Evolutionary conservation across 2,113 vertebrate genomes (phyloP).

Genomic region (Psilopsiagon aurifrons): DNA sequence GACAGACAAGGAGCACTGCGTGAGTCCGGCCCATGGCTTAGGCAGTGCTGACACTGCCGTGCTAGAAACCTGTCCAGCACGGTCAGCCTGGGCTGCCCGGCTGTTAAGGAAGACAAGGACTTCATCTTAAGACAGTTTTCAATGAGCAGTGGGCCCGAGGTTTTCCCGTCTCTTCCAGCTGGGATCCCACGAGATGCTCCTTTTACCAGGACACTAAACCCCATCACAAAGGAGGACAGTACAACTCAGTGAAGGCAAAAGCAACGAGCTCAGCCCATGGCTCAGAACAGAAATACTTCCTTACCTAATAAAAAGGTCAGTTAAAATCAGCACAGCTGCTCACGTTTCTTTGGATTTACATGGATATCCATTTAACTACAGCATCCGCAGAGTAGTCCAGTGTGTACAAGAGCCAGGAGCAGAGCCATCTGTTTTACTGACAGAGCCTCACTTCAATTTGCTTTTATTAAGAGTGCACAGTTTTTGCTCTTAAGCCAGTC

Average conservation of each 20-base stretch:
- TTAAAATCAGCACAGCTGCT: neutral
- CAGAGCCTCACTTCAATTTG: neutral
- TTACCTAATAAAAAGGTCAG: neutral
- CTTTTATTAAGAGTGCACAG: neutral
- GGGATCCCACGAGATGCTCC: neutral
- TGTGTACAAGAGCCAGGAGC: fast-evolving
- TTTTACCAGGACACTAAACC: neutral
- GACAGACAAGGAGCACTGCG: neutral
- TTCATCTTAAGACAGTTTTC: neutral
- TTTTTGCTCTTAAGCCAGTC: neutral
- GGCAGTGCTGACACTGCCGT: neutral
- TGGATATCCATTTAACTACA: neutral
- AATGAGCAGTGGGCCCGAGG: neutral
- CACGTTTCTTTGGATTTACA: neutral
- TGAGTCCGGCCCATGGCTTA: neutral
- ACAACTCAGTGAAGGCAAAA: neutral
- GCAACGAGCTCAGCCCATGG: neutral
- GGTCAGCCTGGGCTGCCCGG: neutral
- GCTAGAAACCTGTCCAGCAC: neutral
- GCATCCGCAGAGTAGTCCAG: neutral
- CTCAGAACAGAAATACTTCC: neutral
- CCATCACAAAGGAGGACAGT: neutral
- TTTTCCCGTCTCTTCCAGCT: neutral
- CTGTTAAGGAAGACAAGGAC: neutral
- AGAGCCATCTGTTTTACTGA: neutral